Percentiles rank a stretch among this genome's conserved stretches.
These are phyloP conservation scores for Cecropterus lyciades DNA, from an alignment of 1,140 invertebrate species.

Conservation along the genomic window DNA sequence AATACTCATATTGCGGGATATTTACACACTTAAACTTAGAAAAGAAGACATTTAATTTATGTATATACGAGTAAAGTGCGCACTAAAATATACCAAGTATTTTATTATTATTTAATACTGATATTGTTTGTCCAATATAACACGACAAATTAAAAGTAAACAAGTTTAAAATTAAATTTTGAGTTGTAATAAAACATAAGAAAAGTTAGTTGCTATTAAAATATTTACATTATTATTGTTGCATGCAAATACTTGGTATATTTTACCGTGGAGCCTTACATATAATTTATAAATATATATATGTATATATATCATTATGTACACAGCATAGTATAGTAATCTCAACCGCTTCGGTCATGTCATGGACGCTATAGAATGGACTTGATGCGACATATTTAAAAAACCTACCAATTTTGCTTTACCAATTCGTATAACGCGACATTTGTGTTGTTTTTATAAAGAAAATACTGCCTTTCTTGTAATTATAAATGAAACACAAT, in stretches of 20 bases:
- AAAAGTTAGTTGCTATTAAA: too few species aligned
- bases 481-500: too few species aligned
- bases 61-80: neutral
- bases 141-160: too few species aligned
- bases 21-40: conserved; percentile 67
- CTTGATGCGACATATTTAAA: neutral
- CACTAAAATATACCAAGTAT: conserved; percentile 21
- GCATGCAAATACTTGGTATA: conserved; percentile 5
- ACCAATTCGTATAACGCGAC: too few species aligned
- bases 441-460: too few species aligned
- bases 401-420: neutral
- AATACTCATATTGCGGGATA: conserved; percentile 45
- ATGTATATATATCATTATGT: conserved; percentile 13
- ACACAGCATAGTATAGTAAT: conserved; percentile 26
- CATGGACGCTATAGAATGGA: conserved; percentile 10
- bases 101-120: neutral
- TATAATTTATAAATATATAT: conserved; percentile 34
- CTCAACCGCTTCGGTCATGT: conserved; percentile 21
- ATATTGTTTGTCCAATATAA: neutral
- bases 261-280: conserved; percentile 15
- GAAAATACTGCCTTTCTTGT: too few species aligned
- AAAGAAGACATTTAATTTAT: conserved; percentile 35
- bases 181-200: too few species aligned
- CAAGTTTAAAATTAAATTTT: too few species aligned
- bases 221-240: conserved; percentile 13